Conservation (phyloP, 1,140 invertebrate genomes). For the Neodiprion lecontei region DNA sequence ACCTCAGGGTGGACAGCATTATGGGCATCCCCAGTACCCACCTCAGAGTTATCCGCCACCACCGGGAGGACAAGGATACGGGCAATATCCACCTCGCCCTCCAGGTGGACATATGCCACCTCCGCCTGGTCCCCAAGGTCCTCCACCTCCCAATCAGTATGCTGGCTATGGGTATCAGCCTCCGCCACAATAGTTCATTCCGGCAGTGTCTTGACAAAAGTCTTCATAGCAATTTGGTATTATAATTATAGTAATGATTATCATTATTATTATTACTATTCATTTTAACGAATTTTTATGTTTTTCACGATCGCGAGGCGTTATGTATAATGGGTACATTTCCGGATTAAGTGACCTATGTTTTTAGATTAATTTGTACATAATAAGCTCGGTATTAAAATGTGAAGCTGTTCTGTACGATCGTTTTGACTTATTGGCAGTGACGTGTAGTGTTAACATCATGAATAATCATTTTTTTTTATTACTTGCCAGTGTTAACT, state of each 20-base stretch:
- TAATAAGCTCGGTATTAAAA: background rate
- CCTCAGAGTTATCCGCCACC: conserved; percentile 59
- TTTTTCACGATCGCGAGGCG: background rate
- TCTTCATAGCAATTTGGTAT: background rate
- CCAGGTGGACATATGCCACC: conserved; percentile 58
- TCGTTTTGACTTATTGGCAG: no score
- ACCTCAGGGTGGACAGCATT: conserved; percentile 55
- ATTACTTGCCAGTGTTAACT: background rate
- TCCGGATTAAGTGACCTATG: background rate
- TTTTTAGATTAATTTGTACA: background rate
- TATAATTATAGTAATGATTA: no score
- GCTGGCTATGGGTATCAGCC: conserved; percentile 62
- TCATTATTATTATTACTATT: no score
- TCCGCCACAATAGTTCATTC: conserved; percentile 46
- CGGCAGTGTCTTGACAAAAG: background rate
- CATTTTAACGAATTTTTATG: background rate
- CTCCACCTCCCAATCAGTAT: conserved; percentile 60
- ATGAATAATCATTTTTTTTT: background rate
- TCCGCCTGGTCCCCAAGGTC: conserved; percentile 59
- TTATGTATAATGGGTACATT: no score
- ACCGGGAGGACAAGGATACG: conserved; percentile 55
- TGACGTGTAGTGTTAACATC: background rate
- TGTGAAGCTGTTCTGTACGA: no score
- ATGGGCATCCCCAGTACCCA: conserved; percentile 59
- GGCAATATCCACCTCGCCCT: conserved; percentile 56